Percentiles rank a stretch among this genome's conserved stretches.
phyloP scores from a whole-genome alignment of 2,888 invertebrate species.

The Hoplodrina ambigua region DNA sequence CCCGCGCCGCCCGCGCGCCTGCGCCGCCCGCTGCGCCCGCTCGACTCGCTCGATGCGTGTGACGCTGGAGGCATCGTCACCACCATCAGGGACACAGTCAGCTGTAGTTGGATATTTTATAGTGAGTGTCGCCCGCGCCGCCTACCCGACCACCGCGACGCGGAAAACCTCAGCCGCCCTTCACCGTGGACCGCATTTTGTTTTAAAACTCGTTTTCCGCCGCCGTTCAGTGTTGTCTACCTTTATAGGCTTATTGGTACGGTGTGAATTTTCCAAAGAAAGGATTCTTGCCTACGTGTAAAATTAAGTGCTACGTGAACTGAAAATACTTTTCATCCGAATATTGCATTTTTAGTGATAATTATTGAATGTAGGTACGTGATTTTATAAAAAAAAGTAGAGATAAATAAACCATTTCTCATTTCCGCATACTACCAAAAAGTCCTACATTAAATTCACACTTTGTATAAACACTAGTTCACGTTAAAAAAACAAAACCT shows the following conservation, averaged over 20 bases:
- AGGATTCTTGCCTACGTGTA: constrained; percentile 29
- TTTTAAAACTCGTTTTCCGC: constrained; percentile 66
- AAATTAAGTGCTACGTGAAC: constrained; percentile 52
- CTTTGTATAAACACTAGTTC: constrained; percentile 2
- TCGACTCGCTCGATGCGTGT: constrained; percentile 76
- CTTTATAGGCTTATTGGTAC: constrained; percentile 30
- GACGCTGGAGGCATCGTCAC: constrained; percentile 91
- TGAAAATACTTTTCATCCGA: constrained; percentile 35
- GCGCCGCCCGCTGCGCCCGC: constrained; percentile 74
- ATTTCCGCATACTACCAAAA: constrained; percentile 38
- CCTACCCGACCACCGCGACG: constrained; percentile 46
- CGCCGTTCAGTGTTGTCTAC: constrained; percentile 64
- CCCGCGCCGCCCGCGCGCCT: constrained; percentile 84
- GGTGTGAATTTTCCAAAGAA: constrained; percentile 48
- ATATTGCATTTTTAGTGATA: constrained; percentile 22
- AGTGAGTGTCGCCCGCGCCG: constrained; percentile 89
- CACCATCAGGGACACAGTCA: constrained; percentile 92
- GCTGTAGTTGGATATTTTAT: constrained; percentile 94
- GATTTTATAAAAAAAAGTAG: constrained; percentile 7
- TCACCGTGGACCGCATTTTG: constrained; percentile 67
- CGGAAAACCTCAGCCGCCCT: constrained; percentile 66
- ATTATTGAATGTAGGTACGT: constrained; percentile 43
- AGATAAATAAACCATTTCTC: constrained; percentile 23
- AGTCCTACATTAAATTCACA: not conserved
- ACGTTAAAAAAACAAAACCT: not conserved